Conservation (phyloP, 1,140 invertebrate species). For the Tyrophagus putrescentiae region DNA sequence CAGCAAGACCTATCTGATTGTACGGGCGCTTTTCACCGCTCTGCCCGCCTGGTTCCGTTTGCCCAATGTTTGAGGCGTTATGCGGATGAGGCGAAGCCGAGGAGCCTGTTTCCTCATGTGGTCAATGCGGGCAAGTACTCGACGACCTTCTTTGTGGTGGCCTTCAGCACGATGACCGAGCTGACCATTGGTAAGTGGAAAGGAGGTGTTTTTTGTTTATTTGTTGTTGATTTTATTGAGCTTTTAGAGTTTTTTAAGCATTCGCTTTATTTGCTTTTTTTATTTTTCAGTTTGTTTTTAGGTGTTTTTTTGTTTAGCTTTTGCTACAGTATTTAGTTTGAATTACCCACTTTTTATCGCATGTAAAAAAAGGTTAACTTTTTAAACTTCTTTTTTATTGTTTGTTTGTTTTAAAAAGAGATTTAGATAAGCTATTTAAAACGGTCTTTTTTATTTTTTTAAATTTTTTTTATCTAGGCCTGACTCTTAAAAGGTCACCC, state of each 20-base stretch:
- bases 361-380: neutral
- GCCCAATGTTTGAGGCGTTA: slow-evolving; percentile 92
- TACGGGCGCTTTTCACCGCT: slow-evolving; percentile 64
- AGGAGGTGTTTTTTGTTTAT: neutral
- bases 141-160: slow-evolving; percentile 85
- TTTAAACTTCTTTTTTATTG: no score
- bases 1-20: slow-evolving; percentile 28
- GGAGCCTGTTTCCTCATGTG: slow-evolving; percentile 41
- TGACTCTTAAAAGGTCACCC: neutral
- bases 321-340: no score
- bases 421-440: no score
- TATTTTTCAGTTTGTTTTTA: no score
- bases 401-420: no score
- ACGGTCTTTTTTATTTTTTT: no score
- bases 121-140: slow-evolving; percentile 97
- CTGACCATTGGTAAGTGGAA: slow-evolving; percentile 42
- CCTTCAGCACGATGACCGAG: slow-evolving; percentile 60
- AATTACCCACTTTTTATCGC: neutral
- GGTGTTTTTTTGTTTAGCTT: no score
- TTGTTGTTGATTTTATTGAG: slow-evolving; percentile 3
- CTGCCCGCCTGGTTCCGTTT: slow-evolving; percentile 91
- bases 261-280: no score
- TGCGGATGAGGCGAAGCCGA: slow-evolving; percentile 39
- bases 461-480: slow-evolving; percentile 8
- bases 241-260: slow-evolving; percentile 4